Conservation (phyloP, 2,113 vertebrate genomes). For the Daboia siamensis region DNA sequence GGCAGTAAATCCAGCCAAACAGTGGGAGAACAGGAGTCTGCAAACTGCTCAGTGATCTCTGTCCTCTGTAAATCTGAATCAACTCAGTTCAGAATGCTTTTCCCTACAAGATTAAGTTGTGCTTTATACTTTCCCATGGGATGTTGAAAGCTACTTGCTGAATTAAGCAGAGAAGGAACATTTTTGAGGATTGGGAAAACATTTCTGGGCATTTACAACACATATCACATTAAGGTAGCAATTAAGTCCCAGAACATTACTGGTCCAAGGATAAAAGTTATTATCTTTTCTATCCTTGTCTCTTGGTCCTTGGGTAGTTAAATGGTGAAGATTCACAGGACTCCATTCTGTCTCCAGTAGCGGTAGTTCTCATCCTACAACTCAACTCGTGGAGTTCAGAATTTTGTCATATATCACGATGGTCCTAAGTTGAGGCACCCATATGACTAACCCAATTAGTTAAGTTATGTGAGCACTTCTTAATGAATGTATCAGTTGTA, state of each 20-base stretch:
- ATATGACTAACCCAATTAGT: neutral
- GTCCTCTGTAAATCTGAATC: fast-evolving
- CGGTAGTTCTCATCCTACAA: neutral
- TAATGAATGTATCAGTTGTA: neutral
- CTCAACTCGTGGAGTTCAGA: neutral
- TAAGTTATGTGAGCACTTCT: no score
- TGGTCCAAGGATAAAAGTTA: neutral
- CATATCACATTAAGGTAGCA: neutral
- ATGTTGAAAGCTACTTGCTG: neutral
- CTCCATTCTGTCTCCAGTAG: neutral
- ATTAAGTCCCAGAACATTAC: neutral
- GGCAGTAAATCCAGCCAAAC: neutral
- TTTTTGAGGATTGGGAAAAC: neutral
- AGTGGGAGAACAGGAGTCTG: neutral
- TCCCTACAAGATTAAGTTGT: neutral
- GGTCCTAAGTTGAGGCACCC: neutral
- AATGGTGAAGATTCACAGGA: neutral
- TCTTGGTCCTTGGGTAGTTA: neutral
- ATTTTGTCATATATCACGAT: neutral
- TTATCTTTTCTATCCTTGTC: neutral
- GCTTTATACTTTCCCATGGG: neutral
- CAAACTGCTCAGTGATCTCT: neutral
- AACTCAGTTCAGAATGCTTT: neutral
- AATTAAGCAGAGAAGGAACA: neutral
- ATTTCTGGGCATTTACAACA: neutral